These are phyloP conservation scores for Typhlichthys subterraneus DNA, from an alignment of 2,797 vertebrate genomes.

Conservation along the genomic window DNA sequence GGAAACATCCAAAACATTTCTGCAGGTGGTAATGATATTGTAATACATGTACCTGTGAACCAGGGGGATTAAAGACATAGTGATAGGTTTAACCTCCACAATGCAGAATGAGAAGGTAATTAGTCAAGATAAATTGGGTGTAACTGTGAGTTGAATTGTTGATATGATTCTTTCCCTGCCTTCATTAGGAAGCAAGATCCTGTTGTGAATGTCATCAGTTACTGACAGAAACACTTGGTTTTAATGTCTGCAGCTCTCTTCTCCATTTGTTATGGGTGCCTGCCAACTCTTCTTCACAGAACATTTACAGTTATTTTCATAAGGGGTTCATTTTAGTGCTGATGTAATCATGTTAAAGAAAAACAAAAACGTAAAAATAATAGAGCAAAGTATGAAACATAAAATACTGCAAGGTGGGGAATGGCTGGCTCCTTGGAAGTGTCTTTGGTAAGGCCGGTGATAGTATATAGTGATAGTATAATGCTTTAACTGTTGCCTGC, in stretches of 20 bases:
- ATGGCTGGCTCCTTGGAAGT: too few species aligned
- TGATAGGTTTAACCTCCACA: conserved; percentile 13
- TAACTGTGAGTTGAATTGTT: conserved; percentile 10
- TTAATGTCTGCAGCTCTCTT: conserved; percentile 16
- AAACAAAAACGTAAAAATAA: conserved; percentile 14
- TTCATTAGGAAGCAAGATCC: conserved; percentile 17
- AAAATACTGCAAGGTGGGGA: not conserved
- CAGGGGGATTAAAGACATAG: conserved; percentile 11
- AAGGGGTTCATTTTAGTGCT: conserved; percentile 27
- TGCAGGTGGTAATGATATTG: conserved; percentile 22
- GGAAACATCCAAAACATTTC: conserved; percentile 30
- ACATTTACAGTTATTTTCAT: conserved; percentile 39
- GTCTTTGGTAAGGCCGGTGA: not conserved
- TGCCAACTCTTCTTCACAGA: conserved; percentile 22
- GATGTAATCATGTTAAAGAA: conserved; percentile 44
- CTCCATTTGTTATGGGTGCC: conserved; percentile 14
- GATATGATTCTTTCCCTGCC: conserved; percentile 26
- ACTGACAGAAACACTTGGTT: conserved; percentile 8
- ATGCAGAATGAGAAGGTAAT: not conserved
- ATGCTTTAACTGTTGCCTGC: too few species aligned
- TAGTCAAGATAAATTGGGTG: conserved; percentile 23
- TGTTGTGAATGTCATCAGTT: conserved; percentile 34
- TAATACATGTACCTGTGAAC: conserved; percentile 15
- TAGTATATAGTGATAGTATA: too few species aligned
- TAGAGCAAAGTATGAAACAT: conserved; percentile 10